Evolutionary conservation across 2,113 vertebrate genomes (phyloP).

Genomic region (Tachuris rubrigastra): DNA sequence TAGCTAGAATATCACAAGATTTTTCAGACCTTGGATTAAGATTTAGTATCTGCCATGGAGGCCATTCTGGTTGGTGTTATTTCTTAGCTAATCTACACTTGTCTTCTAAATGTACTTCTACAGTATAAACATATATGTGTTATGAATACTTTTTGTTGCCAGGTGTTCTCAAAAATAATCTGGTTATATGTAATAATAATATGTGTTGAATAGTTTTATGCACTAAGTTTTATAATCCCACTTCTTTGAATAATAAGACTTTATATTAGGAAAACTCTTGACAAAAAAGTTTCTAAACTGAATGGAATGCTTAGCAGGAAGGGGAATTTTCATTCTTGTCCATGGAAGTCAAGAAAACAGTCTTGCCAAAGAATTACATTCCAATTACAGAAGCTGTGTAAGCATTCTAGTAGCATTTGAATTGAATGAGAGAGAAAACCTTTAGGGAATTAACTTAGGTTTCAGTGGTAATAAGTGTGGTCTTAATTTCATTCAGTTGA

Average conservation of each 20-base stretch:
- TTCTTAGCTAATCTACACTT: background rate
- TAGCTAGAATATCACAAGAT: background rate
- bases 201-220: background rate
- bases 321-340: background rate
- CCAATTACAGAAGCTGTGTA: background rate
- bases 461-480: background rate
- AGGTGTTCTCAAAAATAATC: background rate
- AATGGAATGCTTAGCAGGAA: background rate
- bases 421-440: background rate
- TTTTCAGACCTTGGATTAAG: background rate
- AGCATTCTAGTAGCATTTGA: background rate
- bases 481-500: background rate
- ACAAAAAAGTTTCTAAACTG: background rate
- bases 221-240: background rate
- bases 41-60: background rate
- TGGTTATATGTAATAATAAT: no score
- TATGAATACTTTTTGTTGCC: background rate
- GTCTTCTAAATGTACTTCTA: background rate
- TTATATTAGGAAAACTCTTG: background rate
- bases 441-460: background rate
- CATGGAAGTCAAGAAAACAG: background rate
- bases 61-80: background rate
- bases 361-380: background rate
- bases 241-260: background rate
- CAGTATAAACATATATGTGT: background rate